Percentiles rank a stretch among this genome's conserved stretches.
Conservation (phyloP, 2,888 invertebrate species). For the Tetropium fuscum region DNA sequence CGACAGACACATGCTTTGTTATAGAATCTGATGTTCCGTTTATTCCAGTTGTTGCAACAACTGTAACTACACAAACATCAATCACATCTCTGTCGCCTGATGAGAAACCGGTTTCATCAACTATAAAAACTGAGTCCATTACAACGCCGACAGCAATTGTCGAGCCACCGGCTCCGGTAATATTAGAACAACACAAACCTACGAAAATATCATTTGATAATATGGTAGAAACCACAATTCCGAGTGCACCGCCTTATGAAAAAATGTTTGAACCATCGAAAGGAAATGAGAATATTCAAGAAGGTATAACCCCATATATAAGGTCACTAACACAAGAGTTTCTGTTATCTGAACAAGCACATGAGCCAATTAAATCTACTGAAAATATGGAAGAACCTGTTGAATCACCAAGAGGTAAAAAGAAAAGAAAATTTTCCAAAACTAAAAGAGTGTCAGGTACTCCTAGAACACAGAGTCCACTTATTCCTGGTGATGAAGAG, state of each 20-base stretch:
- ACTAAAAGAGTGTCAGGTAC: constrained; percentile 34
- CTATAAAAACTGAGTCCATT: constrained; percentile 15
- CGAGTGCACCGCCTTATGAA: constrained; percentile 19
- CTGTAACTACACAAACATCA: constrained; percentile 55
- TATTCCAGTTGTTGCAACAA: constrained; percentile 26
- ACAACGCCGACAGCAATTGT: constrained; percentile 17
- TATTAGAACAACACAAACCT: background rate
- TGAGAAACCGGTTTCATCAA: background rate
- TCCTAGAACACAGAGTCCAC: constrained; percentile 39
- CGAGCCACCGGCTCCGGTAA: background rate
- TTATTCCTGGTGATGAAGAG: constrained; percentile 22
- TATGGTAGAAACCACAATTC: background rate
- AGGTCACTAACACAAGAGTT: constrained; percentile 39
- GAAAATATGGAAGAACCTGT: constrained; percentile 17
- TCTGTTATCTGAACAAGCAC: constrained; percentile 35
- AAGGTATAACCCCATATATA: background rate
- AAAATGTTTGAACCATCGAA: constrained; percentile 14
- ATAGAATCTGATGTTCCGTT: background rate
- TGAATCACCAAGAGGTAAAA: constrained; percentile 35
- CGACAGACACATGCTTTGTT: background rate
- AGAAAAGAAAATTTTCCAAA: constrained; percentile 46
- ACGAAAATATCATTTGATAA: background rate
- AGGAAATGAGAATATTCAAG: background rate
- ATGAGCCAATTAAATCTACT: constrained; percentile 22
- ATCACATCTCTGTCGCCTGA: constrained; percentile 4